phyloP scores from a whole-genome alignment of 2,888 invertebrate genomes.

The Craniophora ligustri region DNA sequence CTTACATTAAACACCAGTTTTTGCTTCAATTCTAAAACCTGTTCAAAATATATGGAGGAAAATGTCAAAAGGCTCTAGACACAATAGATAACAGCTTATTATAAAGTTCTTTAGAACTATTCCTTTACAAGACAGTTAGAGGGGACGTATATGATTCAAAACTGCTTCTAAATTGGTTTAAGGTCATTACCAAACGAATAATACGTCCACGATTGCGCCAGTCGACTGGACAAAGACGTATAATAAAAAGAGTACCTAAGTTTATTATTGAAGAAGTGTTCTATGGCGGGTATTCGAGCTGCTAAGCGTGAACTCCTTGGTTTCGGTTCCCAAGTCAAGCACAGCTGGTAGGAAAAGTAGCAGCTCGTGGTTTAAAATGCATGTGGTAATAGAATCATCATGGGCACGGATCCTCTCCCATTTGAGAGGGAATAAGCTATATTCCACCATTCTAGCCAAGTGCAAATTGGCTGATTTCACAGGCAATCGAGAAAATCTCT shows the following conservation, averaged over 20 bases:
- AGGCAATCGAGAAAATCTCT: too few species aligned
- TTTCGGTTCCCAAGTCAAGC: too few species aligned
- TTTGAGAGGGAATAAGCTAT: too few species aligned
- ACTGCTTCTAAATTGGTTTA: conserved; percentile 32
- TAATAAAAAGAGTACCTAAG: background rate
- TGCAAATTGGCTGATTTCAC: too few species aligned
- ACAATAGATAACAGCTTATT: conserved; percentile 3
- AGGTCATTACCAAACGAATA: conserved; percentile 28
- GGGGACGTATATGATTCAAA: conserved; percentile 12
- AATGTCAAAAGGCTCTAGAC: background rate
- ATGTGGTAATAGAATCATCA: too few species aligned
- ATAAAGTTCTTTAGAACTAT: background rate
- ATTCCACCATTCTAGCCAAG: too few species aligned
- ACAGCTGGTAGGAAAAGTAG: too few species aligned
- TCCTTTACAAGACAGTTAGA: background rate
- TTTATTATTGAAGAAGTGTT: too few species aligned
- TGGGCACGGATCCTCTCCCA: too few species aligned
- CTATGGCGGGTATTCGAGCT: too few species aligned
- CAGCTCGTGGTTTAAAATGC: too few species aligned
- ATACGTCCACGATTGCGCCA: background rate
- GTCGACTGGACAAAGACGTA: background rate
- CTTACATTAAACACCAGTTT: background rate
- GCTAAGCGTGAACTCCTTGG: too few species aligned
- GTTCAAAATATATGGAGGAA: background rate
- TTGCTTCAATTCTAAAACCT: background rate